A percentile compares a stretch with the other conserved stretches of the same genome.
These are phyloP conservation scores for Parauchenoglanis punctatus DNA, from an alignment of 2,797 vertebrate species.

Conservation along the genomic window DNA sequence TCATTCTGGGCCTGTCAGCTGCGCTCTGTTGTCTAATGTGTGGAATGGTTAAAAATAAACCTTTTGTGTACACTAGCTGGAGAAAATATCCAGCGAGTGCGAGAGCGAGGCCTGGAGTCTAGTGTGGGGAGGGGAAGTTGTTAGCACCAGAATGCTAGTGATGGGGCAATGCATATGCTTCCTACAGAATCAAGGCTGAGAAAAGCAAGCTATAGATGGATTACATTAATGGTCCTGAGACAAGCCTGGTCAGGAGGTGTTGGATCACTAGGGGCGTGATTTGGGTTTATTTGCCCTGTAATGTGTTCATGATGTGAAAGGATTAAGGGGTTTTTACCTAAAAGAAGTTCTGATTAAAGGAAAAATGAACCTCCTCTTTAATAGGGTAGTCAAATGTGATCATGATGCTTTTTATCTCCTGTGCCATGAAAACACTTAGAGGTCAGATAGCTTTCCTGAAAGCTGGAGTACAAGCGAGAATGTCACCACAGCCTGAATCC, in stretches of 20 bases:
- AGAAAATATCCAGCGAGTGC: conserved; percentile 22
- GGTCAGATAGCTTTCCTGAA: conserved; percentile 34
- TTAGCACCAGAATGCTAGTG: conserved; percentile 25
- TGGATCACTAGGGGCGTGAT: not conserved
- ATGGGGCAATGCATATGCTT: conserved; percentile 24
- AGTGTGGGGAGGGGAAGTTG: conserved; percentile 16
- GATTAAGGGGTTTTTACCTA: not conserved
- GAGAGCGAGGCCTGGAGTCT: conserved; percentile 18
- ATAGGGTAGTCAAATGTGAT: not conserved
- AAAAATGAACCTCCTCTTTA: not conserved
- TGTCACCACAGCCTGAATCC: conserved; percentile 26
- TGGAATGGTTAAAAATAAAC: conserved; percentile 65
- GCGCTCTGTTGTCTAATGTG: conserved; percentile 56
- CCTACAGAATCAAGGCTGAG: conserved; percentile 12
- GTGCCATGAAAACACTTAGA: conserved; percentile 8
- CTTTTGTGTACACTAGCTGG: conserved; percentile 50
- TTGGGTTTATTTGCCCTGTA: not conserved
- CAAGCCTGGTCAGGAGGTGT: not conserved
- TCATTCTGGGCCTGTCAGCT: conserved; percentile 62
- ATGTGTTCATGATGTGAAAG: conserved; percentile 10
- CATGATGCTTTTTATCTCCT: conserved; percentile 13
- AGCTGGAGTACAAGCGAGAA: not conserved
- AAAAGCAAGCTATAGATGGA: conserved; percentile 22
- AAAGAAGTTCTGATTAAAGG: not conserved
- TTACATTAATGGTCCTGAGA: not conserved